phyloP scores from a whole-genome alignment of 2,888 invertebrate genomes.

The Philereme transversata region DNA sequence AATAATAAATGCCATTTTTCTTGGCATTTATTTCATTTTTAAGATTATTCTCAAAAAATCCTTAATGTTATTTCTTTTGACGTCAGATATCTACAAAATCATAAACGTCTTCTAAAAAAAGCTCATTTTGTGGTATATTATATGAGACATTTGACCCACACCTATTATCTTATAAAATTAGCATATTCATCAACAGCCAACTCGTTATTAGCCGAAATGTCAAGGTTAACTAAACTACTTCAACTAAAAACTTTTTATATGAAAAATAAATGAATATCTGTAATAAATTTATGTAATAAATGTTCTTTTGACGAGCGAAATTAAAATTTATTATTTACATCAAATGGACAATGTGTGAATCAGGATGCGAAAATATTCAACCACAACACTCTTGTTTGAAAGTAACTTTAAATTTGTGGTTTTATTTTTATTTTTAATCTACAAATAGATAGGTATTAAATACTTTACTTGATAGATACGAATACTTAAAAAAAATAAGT shows the following conservation, averaged over 20 bases:
- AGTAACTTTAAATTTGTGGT: no score
- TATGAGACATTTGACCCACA: slow-evolving; percentile 33
- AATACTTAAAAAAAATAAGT: no score
- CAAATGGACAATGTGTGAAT: slow-evolving; percentile 20
- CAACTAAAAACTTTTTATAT: slow-evolving; percentile 10
- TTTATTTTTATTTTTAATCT: no score
- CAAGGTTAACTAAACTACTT: slow-evolving; percentile 30
- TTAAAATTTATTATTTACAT: slow-evolving; percentile 27
- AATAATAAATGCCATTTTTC: no score
- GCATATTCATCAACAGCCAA: slow-evolving; percentile 29
- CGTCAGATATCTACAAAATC: no score
- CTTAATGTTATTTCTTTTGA: no score
- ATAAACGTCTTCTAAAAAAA: not conserved
- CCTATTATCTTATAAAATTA: slow-evolving; percentile 32
- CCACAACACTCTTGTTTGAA: no score
- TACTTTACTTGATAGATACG: no score
- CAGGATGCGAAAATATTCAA: slow-evolving; percentile 10
- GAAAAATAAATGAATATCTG: slow-evolving; percentile 9
- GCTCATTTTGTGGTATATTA: slow-evolving; percentile 7
- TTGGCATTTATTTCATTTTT: no score
- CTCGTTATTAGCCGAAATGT: slow-evolving; percentile 36
- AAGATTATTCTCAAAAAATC: not conserved
- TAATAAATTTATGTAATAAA: slow-evolving; percentile 15
- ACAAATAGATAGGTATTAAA: no score
- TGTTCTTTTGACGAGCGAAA: slow-evolving; percentile 21